Conservation (phyloP, 1,140 invertebrate genomes). For the Sminthurinus signatus region DNA sequence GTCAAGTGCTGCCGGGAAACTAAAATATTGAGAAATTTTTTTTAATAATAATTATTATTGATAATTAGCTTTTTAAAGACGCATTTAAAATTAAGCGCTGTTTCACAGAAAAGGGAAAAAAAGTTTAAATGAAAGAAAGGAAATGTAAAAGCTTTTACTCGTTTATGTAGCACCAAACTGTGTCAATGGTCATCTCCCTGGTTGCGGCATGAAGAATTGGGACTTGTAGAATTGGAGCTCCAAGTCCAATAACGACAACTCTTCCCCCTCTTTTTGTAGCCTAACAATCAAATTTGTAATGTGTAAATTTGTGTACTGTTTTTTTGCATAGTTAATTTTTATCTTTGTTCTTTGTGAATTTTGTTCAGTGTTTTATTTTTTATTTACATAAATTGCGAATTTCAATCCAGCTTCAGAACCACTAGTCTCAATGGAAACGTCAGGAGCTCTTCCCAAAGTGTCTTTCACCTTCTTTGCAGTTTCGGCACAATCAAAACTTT, state of each 20-base stretch:
- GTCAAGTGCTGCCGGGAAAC: not conserved
- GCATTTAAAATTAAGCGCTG: too few species aligned
- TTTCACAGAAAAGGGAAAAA: too few species aligned
- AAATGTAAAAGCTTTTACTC: too few species aligned
- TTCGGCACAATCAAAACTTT: conserved; percentile 41
- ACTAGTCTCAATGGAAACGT: conserved; percentile 65
- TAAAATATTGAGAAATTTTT: not conserved
- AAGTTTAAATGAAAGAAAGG: too few species aligned
- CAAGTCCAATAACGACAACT: conserved; percentile 78
- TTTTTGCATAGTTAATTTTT: too few species aligned
- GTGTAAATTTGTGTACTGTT: too few species aligned
- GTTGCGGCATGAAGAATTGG: conserved; percentile 71
- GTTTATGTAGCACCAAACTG: conserved; percentile 85
- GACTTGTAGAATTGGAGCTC: conserved; percentile 65
- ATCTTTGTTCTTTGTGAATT: too few species aligned
- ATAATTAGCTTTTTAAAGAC: too few species aligned
- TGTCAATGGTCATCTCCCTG: conserved; percentile 82
- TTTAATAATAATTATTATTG: too few species aligned
- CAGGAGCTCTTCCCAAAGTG: conserved; percentile 60
- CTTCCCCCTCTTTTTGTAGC: conserved; percentile 74
- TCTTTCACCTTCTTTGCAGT: conserved; percentile 58
- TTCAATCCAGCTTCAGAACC: conserved; percentile 38
- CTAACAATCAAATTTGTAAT: too few species aligned
- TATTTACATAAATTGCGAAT: conserved; percentile 32
- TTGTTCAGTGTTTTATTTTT: too few species aligned